Evolutionary conservation across 1,140 invertebrate genomes (phyloP).

Genomic region (Sweltsa coloradensis): DNA sequence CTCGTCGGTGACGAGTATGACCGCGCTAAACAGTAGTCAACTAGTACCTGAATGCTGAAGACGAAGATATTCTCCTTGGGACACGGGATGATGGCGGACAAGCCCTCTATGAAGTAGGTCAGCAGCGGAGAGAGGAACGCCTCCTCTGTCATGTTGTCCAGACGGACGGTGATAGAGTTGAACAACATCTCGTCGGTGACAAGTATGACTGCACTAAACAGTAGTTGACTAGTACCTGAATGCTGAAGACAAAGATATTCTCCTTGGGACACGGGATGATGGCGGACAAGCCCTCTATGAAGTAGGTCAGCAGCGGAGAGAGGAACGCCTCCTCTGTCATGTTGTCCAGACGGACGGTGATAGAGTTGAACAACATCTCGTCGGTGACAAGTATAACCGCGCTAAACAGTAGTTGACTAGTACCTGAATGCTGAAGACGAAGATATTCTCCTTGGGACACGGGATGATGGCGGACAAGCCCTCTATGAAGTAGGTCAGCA

Average conservation of each 20-base stretch:
- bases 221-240: too few species aligned
- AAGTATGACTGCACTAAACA: too few species aligned
- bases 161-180: conserved; percentile 86
- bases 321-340: conserved; percentile 91
- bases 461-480: conserved; percentile 85
- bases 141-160: conserved; percentile 88
- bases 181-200: conserved; percentile 92
- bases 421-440: conserved; percentile 83
- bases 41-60: conserved; percentile 80
- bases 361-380: conserved; percentile 89
- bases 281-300: conserved; percentile 81
- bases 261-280: conserved; percentile 86
- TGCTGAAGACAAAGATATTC: conserved; percentile 87
- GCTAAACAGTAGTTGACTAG: too few species aligned
- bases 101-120: conserved; percentile 79
- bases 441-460: conserved; percentile 84
- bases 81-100: conserved; percentile 84
- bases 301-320: conserved; percentile 78
- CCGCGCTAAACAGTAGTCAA: too few species aligned
- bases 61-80: conserved; percentile 87
- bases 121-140: conserved; percentile 85
- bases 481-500: conserved; percentile 81
- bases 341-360: conserved; percentile 84
- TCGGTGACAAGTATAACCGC: conserved; percentile 94
- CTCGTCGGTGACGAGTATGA: conserved; percentile 89